These are phyloP conservation scores for Ryuthela nishihirai DNA, from an alignment of 2,888 invertebrate species.

Conservation along the genomic window DNA sequence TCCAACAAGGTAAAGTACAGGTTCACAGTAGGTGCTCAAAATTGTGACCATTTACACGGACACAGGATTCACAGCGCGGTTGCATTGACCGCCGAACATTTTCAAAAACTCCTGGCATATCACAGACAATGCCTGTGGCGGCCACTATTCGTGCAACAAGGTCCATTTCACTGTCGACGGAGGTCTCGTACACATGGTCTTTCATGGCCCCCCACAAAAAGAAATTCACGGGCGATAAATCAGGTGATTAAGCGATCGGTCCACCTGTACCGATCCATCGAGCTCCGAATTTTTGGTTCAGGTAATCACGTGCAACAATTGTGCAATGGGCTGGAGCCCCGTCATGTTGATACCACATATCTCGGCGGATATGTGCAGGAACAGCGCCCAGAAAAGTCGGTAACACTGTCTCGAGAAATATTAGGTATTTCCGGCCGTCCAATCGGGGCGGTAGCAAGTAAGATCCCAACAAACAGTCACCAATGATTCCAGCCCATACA, in stretches of 20 bases:
- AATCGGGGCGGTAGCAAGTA: too few relatives aligned
- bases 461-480: too few relatives aligned
- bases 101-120: background rate
- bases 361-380: too few relatives aligned
- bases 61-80: background rate
- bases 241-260: background rate
- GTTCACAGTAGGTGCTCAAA: slow-evolving; percentile 4
- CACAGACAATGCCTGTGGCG: background rate
- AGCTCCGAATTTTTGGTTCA: too few relatives aligned
- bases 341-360: too few relatives aligned
- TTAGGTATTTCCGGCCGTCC: too few relatives aligned
- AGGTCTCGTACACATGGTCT: background rate
- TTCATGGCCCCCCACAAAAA: background rate
- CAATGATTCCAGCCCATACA: too few relatives aligned
- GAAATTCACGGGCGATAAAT: background rate
- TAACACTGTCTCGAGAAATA: too few relatives aligned
- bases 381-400: too few relatives aligned
- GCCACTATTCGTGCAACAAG: background rate
- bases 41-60: background rate
- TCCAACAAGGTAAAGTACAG: background rate
- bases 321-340: too few relatives aligned
- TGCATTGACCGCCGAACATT: background rate
- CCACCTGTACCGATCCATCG: too few relatives aligned
- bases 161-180: background rate
- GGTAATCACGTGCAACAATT: too few relatives aligned